Conservation (phyloP, 37 sponge, comb jelly and placozoan species). For the Lycopodina hypogea region DNA sequence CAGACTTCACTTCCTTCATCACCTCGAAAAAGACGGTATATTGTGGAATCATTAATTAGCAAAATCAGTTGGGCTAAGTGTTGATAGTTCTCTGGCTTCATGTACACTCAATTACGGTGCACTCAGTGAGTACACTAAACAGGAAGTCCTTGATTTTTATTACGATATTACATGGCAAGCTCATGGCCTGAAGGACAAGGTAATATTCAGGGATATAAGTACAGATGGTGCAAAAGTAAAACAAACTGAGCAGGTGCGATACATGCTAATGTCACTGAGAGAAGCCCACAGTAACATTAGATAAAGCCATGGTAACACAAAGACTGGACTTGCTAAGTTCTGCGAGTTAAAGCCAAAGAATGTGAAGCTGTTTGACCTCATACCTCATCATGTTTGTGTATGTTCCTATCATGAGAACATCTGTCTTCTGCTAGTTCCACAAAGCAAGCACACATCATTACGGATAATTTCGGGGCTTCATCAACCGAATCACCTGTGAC, state of each 20-base stretch:
- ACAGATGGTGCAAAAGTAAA: constrained; percentile 19
- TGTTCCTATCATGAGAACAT: constrained; percentile 52
- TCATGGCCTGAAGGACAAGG: constrained; percentile 32
- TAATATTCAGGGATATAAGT: constrained; percentile 19
- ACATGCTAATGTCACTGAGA: constrained; percentile 45
- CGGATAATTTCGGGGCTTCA: constrained; percentile 9
- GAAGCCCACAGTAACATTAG: constrained; percentile 24
- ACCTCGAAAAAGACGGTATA: not conserved
- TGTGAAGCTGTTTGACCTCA: constrained; percentile 38
- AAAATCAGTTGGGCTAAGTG: not conserved
- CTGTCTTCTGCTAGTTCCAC: constrained; percentile 36
- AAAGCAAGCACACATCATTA: constrained; percentile 31
- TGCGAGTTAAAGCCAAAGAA: constrained; percentile 44
- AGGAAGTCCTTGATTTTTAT: constrained; percentile 12
- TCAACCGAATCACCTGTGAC: constrained; percentile 32
- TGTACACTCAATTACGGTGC: not conserved
- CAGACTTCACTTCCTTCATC: constrained; percentile 1
- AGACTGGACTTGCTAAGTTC: constrained; percentile 33
- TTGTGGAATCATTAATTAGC: not conserved
- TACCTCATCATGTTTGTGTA: constrained; percentile 45
- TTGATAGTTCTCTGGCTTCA: not conserved
- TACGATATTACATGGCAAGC: constrained; percentile 46
- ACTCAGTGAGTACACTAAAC: not conserved
- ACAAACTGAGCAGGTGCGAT: constrained; percentile 31
- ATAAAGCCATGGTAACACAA: not conserved